These are phyloP conservation scores for Spilosoma lubricipeda DNA, from an alignment of 2,888 invertebrate species.

Conservation along the genomic window DNA sequence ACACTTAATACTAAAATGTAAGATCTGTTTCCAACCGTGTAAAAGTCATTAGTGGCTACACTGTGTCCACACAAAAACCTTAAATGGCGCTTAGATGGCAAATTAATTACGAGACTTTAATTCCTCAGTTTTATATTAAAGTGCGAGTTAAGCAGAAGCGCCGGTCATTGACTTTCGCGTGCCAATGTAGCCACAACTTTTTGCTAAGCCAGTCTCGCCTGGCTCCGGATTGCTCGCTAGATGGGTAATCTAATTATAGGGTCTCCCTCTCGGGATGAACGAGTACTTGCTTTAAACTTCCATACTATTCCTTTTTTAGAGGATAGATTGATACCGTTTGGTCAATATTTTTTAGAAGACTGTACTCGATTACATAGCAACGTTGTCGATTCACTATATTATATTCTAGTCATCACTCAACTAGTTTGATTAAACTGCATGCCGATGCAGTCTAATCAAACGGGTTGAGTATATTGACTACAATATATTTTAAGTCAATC, in stretches of 20 bases:
- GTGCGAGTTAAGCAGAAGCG: slow-evolving; percentile 64
- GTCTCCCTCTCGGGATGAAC: slow-evolving; percentile 64
- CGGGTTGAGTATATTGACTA: slow-evolving; percentile 16
- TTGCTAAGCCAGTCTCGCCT: slow-evolving; percentile 74
- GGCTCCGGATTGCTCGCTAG: slow-evolving; percentile 70
- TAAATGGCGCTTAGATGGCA: slow-evolving; percentile 36
- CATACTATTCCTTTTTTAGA: slow-evolving; percentile 60
- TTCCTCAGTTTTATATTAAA: slow-evolving; percentile 69
- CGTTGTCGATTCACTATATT: neutral
- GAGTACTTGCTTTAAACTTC: slow-evolving; percentile 63
- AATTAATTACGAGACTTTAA: slow-evolving; percentile 68
- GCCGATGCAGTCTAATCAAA: slow-evolving; percentile 13
- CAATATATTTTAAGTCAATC: slow-evolving; percentile 15
- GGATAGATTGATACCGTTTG: slow-evolving; percentile 52
- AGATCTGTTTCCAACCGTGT: slow-evolving; percentile 1
- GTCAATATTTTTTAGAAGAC: slow-evolving; percentile 36
- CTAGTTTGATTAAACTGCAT: slow-evolving; percentile 15
- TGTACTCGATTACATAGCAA: slow-evolving; percentile 6
- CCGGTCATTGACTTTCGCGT: slow-evolving; percentile 75
- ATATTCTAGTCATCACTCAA: slow-evolving; percentile 18
- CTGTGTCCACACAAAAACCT: slow-evolving; percentile 44
- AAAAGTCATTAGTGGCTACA: slow-evolving; percentile 29
- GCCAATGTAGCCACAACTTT: slow-evolving; percentile 72
- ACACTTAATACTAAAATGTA: neutral
- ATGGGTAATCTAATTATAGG: slow-evolving; percentile 82